Percentiles rank a stretch among this genome's conserved stretches.
Conservation (phyloP, 2,797 vertebrate species). For the Taenioides sp. region DNA sequence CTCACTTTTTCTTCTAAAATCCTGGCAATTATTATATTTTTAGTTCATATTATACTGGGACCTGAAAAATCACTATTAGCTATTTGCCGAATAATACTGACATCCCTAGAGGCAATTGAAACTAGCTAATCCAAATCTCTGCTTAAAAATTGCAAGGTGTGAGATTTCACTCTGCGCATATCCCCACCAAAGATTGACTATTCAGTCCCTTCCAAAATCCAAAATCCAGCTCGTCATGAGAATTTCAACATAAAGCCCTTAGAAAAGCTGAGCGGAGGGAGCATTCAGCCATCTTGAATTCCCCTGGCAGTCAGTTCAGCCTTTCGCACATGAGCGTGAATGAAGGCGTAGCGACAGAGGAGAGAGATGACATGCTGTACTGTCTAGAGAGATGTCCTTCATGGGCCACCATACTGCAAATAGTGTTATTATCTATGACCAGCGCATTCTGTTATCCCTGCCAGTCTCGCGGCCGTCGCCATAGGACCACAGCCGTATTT, state of each 20-base stretch:
- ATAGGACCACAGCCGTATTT: constrained; percentile 33
- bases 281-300: constrained; percentile 49
- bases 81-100: not conserved
- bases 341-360: constrained; percentile 39
- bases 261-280: constrained; percentile 51
- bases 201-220: constrained; percentile 25
- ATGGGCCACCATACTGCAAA: constrained; percentile 55
- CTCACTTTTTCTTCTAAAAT: too few relatives aligned
- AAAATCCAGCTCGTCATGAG: constrained; percentile 30
- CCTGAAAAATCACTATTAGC: not conserved
- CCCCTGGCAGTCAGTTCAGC: constrained; percentile 41
- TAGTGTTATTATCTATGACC: constrained; percentile 59
- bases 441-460: constrained; percentile 49
- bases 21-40: too few relatives aligned
- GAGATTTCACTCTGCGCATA: constrained; percentile 32
- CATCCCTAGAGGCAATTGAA: not conserved
- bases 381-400: constrained; percentile 61
- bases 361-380: constrained; percentile 54
- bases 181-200: constrained; percentile 22
- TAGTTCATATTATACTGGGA: too few relatives aligned
- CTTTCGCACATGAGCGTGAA: constrained; percentile 50
- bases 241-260: constrained; percentile 38
- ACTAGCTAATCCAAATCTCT: not conserved
- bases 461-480: constrained; percentile 20
- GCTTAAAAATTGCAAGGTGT: constrained; percentile 18